These are phyloP conservation scores for Rhegmatorhina hoffmannsi DNA, from an alignment of 2,113 vertebrate species.

Conservation along the genomic window DNA sequence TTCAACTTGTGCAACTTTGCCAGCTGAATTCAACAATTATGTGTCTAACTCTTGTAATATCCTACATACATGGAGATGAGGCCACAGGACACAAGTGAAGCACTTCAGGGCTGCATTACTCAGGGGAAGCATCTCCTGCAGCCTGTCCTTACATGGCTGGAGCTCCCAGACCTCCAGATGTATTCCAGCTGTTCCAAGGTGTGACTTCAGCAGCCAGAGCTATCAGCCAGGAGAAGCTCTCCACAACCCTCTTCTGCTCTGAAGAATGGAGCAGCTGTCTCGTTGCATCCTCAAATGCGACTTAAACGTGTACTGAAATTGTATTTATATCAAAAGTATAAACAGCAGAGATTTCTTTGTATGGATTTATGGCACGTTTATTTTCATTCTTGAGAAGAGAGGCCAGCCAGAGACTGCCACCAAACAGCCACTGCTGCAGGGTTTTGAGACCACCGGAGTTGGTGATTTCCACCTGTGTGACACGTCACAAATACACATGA, in stretches of 20 bases:
- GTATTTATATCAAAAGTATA: background rate
- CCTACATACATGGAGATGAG: accelerated
- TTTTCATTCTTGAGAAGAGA: background rate
- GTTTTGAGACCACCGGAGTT: background rate
- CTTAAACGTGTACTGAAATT: background rate
- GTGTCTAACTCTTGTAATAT: accelerated
- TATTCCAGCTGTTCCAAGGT: background rate
- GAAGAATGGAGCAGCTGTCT: accelerated
- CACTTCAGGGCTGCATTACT: background rate
- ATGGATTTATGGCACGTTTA: background rate
- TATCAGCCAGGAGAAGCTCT: background rate
- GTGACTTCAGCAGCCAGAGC: background rate
- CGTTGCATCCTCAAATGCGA: accelerated
- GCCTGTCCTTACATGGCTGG: background rate
- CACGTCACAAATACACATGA: accelerated
- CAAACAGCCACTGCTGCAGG: background rate
- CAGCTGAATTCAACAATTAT: background rate
- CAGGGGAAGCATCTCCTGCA: background rate
- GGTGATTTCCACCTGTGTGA: background rate
- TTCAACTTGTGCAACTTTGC: background rate
- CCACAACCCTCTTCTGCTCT: background rate
- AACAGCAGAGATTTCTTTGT: background rate
- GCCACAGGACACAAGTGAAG: background rate
- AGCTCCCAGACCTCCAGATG: background rate
- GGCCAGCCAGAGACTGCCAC: background rate